A percentile compares a stretch with the other conserved stretches of the same genome.
Evolutionary conservation across 2,113 vertebrate genomes (phyloP).

Genomic region (Polypterus senegalus): DNA sequence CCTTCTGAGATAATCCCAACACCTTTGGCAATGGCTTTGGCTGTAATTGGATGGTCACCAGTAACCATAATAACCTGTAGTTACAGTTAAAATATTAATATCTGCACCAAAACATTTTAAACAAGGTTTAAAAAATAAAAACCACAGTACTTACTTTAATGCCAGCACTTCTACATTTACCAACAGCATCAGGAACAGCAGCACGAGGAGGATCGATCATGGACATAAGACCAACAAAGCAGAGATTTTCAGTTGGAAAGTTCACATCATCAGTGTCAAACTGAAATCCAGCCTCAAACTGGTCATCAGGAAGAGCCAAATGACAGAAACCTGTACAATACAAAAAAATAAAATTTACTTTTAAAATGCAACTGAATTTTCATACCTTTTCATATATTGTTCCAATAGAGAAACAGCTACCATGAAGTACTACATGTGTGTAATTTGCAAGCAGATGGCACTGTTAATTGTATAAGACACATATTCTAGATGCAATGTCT

Average conservation of each 20-base stretch:
- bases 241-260: constrained; percentile 58
- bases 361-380: too few relatives aligned
- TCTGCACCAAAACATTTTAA: neutral
- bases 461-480: too few relatives aligned
- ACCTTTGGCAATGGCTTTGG: constrained; percentile 11
- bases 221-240: constrained; percentile 63
- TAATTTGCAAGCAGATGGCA: too few relatives aligned
- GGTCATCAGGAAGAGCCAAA: constrained; percentile 50
- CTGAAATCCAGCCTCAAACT: constrained; percentile 58
- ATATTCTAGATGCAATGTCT: too few relatives aligned
- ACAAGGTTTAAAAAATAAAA: neutral
- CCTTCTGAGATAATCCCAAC: constrained; percentile 12
- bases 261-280: constrained; percentile 58
- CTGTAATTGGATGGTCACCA: constrained; percentile 12
- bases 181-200: constrained; percentile 62
- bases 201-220: constrained; percentile 68
- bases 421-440: too few relatives aligned
- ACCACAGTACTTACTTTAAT: constrained; percentile 47
- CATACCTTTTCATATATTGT: too few relatives aligned
- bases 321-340: constrained; percentile 47
- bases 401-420: too few relatives aligned
- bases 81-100: neutral
- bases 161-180: constrained; percentile 61
- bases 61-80: constrained; percentile 10
- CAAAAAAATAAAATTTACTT: too few relatives aligned